phyloP scores from a whole-genome alignment of 2,797 vertebrate genomes.

The Megalops cyprinoides region DNA sequence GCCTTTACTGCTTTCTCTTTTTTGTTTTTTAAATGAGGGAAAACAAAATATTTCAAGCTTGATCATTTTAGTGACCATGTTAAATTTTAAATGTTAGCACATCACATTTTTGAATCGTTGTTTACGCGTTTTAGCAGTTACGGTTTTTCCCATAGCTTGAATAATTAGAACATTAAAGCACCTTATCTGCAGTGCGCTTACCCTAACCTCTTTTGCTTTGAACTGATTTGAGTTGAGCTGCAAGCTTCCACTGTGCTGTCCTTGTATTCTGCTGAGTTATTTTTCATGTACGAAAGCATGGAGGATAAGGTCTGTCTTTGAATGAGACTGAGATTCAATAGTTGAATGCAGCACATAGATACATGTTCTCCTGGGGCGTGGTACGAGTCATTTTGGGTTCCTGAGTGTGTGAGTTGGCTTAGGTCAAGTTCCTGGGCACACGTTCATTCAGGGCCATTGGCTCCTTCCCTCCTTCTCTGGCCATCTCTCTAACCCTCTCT shows the following conservation, averaged over 20 bases:
- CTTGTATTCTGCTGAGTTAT: conserved; percentile 41
- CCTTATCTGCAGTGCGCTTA: conserved; percentile 52
- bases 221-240: conserved; percentile 49
- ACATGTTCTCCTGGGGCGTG: background rate
- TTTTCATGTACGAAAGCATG: conserved; percentile 35
- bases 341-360: background rate
- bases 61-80: background rate
- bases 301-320: conserved; percentile 34
- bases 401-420: too few species aligned
- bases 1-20: background rate
- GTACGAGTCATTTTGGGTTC: too few species aligned
- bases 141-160: conserved; percentile 21
- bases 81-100: background rate
- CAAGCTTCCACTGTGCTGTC: conserved; percentile 48
- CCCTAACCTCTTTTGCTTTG: conserved; percentile 27
- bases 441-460: too few species aligned
- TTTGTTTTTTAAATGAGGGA: background rate
- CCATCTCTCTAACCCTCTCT: too few species aligned
- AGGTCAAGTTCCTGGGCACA: too few species aligned
- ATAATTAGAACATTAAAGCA: conserved; percentile 47
- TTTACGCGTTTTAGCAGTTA: background rate
- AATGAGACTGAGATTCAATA: conserved; percentile 39
- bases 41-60: background rate
- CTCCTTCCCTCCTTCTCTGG: too few species aligned
- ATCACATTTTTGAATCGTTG: background rate